Evolutionary conservation across 2,113 vertebrate species (phyloP).

Genomic region (Dipodomys spectabilis): DNA sequence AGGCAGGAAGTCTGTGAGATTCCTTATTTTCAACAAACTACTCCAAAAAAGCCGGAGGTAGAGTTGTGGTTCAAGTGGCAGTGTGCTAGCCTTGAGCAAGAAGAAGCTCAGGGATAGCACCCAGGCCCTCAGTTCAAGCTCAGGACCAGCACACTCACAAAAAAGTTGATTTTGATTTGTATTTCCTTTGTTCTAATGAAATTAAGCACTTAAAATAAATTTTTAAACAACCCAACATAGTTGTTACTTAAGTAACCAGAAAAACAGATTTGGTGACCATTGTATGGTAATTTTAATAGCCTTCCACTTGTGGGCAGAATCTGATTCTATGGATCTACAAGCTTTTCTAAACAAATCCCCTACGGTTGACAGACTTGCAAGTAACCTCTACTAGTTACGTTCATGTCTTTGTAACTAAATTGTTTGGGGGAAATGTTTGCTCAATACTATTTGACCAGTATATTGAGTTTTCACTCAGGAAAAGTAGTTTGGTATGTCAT

Average conservation of each 20-base stretch:
- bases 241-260: conserved; percentile 33
- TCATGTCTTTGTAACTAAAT: neutral
- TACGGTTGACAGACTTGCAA: neutral
- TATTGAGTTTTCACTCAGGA: neutral
- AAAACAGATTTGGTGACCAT: conserved; percentile 29
- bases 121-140: no score
- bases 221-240: neutral
- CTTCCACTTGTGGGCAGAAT: neutral
- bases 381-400: neutral
- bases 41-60: no score
- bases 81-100: no score
- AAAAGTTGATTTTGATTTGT: neutral
- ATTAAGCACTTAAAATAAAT: conserved; percentile 11
- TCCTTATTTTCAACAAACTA: no score
- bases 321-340: neutral
- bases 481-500: neutral
- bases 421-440: conserved; percentile 22
- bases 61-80: no score
- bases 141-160: no score
- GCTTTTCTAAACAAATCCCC: neutral
- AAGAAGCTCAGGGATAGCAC: no score
- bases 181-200: conserved; percentile 37
- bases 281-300: neutral
- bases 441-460: conserved; percentile 23
- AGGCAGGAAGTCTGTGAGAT: no score